Conservation (phyloP, 1,140 invertebrate species). For the Calycopis cecrops region DNA sequence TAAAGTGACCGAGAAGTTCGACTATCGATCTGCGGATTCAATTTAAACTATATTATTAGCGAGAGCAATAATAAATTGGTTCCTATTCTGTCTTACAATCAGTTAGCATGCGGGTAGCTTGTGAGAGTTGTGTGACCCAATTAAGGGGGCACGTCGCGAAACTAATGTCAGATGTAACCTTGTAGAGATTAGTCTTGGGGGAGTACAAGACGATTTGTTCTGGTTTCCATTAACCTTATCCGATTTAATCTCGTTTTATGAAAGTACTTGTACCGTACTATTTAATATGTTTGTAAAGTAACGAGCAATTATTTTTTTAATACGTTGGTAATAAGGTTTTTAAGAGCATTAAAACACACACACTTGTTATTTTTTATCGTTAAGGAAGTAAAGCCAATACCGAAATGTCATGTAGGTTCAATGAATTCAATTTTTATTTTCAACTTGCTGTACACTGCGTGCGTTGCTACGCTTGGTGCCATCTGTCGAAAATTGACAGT, state of each 20-base stretch:
- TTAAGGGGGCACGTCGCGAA: slow-evolving; percentile 51
- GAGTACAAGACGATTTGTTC: slow-evolving; percentile 39
- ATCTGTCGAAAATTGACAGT: too few species aligned
- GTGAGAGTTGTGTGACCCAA: slow-evolving; percentile 59
- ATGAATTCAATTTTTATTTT: too few species aligned
- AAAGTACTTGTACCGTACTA: background rate
- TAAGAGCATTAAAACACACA: too few species aligned
- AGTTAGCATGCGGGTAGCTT: slow-evolving; percentile 44
- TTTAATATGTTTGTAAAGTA: background rate
- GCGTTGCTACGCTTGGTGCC: too few species aligned
- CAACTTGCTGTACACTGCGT: too few species aligned
- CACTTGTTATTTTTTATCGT: too few species aligned
- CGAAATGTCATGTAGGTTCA: too few species aligned
- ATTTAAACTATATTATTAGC: slow-evolving; percentile 15
- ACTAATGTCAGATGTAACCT: slow-evolving; percentile 50
- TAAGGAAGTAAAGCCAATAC: too few species aligned
- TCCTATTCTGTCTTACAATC: slow-evolving; percentile 42
- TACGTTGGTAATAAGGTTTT: too few species aligned
- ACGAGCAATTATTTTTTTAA: too few species aligned
- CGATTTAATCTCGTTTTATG: slow-evolving; percentile 30
- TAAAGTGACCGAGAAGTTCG: too few species aligned
- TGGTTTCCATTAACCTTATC: slow-evolving; percentile 42
- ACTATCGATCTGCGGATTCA: too few species aligned
- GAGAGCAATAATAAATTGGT: slow-evolving; percentile 32
- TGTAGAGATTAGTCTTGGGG: slow-evolving; percentile 48